Evolutionary conservation across 2,888 invertebrate species (phyloP), one percentile per base, ranked within the genome.

Genomic region (Rhagium mordax): DNA sequence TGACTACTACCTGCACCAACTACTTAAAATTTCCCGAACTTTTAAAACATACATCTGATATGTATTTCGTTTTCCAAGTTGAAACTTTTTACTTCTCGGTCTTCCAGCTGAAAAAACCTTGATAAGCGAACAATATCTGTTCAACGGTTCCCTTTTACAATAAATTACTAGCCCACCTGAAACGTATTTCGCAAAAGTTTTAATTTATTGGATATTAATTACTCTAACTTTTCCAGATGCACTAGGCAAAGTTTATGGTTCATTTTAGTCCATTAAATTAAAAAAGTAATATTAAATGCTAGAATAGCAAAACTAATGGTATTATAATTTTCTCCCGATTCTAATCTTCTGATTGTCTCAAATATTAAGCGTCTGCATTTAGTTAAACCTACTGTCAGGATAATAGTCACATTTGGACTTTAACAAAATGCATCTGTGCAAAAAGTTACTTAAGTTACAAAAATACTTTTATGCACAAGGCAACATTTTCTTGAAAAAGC

Each of bases 41-140:
- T 75, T 74, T 77, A 75, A 75, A 77, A 69, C 73, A 71, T 72
- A 74, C 70, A 68, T 67, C 75, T 61, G 75, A 75, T 76, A 77
- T 75, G 72, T 77, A 78, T 74, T 74, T 78, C 68, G 74, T 72
- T 76, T 76, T 74, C 70, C 64, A 68, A 66, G 62, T 27, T 20
- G 70, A 76, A 78, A 72, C 76, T 78, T 77, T 65, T 68, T 71
- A 75, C 66, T 67, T 70, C 47, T 24, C 61, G 10, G 60, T 49
- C 29, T 21, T 51, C 53, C 33, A 47, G 15, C 15, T 33, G 49
- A 8, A 65, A 65, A 53, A 51, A 49, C 21, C 49, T 65, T 65
- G 49, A 65, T 65, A 65, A 65, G 53, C 53, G 65, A 55, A 65
- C 65, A 65, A 65, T 48, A 65, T 65, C 65, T 65, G 51, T 51